Evolutionary conservation across 2,113 vertebrate genomes (phyloP).

Genomic region (Aramus guarauna): DNA sequence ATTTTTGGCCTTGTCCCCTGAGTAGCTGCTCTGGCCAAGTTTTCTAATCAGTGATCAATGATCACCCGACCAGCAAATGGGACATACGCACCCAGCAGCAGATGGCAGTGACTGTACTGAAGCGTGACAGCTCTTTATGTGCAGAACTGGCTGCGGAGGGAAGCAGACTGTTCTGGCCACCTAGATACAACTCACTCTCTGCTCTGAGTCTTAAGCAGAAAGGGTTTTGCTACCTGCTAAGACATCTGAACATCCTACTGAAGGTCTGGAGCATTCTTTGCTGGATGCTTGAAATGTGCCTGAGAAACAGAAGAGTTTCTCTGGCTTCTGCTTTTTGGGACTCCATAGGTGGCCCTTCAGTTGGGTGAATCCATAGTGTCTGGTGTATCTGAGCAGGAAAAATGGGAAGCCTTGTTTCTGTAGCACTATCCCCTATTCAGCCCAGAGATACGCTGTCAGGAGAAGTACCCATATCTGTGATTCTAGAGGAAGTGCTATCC

Average conservation of each 20-base stretch:
- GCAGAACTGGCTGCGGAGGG: not conserved
- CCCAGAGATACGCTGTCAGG: not conserved
- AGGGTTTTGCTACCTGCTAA: not conserved
- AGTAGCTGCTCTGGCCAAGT: not conserved
- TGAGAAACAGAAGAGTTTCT: not conserved
- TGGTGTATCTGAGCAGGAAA: not conserved
- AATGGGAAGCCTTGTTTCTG: not conserved
- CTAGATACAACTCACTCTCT: not conserved
- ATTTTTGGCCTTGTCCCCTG: not conserved
- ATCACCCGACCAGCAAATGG: not conserved
- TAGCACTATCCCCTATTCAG: not conserved
- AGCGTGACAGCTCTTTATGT: not conserved
- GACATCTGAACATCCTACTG: not conserved
- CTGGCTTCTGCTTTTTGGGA: not conserved
- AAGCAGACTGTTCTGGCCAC: not conserved
- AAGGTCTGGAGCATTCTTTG: not conserved
- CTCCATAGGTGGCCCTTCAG: not conserved
- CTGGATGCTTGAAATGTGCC: not conserved
- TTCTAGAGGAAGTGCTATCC: not conserved
- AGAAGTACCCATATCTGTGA: not conserved
- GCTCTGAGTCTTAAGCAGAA: not conserved
- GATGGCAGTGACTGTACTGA: slow-evolving; percentile 8
- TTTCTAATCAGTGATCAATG: not conserved
- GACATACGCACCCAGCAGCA: not conserved
- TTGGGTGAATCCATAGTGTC: not conserved